Percentiles rank a stretch among this genome's conserved stretches.
phyloP scores from a whole-genome alignment of 2,888 invertebrate genomes.

The Dryocosmus kuriphilus region DNA sequence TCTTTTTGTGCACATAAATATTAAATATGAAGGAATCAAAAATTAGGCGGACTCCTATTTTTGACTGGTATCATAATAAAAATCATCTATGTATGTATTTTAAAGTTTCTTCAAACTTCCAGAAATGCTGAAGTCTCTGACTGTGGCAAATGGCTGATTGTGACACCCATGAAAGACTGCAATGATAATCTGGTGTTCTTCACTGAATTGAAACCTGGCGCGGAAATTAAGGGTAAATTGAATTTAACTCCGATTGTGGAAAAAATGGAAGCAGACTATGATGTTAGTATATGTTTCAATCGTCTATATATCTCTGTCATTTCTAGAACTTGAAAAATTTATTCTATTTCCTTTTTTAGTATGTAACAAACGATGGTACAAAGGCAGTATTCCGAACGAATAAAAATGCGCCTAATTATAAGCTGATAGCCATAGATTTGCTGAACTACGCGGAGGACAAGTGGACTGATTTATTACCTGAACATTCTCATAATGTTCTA shows the following conservation, averaged over 20 bases:
- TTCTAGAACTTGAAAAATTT: constrained; percentile 19
- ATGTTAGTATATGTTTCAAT: constrained; percentile 80
- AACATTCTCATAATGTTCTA: constrained; percentile 91
- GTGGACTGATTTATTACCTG: constrained; percentile 91
- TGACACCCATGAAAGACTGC: constrained; percentile 91
- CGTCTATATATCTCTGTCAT: constrained; percentile 40
- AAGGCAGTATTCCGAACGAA: constrained; percentile 94
- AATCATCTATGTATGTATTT: not conserved
- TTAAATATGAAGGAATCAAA: too few relatives aligned
- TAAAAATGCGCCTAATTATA: constrained; percentile 94
- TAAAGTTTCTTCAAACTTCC: constrained; percentile 60
- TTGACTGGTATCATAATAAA: too few relatives aligned
- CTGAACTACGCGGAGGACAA: constrained; percentile 85
- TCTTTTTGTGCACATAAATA: not conserved
- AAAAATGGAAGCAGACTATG: constrained; percentile 95
- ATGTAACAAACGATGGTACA: constrained; percentile 92
- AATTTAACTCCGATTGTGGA: constrained; percentile 89
- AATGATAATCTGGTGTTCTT: constrained; percentile 94
- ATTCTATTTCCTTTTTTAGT: constrained; percentile 80
- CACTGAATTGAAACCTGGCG: constrained; percentile 85
- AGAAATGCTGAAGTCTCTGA: constrained; percentile 93
- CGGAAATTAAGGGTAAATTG: constrained; percentile 83
- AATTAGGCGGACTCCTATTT: too few relatives aligned
- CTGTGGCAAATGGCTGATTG: constrained; percentile 93
- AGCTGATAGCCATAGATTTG: constrained; percentile 90